Conservation (phyloP, 1,140 invertebrate genomes). For the Mycetomoellerius zeteki region DNA sequence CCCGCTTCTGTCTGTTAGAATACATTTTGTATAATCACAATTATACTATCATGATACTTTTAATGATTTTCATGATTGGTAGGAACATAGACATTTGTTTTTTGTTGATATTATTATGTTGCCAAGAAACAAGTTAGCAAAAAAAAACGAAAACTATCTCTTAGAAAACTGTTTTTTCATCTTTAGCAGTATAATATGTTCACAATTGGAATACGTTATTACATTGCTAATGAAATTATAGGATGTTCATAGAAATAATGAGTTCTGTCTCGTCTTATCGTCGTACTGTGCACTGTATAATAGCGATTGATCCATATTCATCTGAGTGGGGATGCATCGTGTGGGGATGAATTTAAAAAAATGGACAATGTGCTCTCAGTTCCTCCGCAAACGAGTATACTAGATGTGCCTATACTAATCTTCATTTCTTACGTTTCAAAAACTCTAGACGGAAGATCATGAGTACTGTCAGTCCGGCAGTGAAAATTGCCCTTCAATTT, state of each 20-base stretch:
- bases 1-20: background rate
- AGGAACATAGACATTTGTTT: background rate
- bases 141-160: background rate
- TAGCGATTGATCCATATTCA: conserved; percentile 8
- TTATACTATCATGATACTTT: background rate
- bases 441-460: background rate
- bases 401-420: background rate
- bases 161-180: background rate
- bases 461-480: background rate
- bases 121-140: background rate
- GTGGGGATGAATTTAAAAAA: background rate
- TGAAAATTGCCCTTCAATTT: conserved; percentile 16
- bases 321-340: conserved; percentile 4
- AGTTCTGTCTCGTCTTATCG: background rate
- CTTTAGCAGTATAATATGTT: background rate
- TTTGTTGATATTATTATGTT: background rate
- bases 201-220: background rate
- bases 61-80: no score
- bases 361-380: background rate
- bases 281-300: background rate
- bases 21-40: background rate
- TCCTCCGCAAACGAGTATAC: background rate
- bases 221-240: background rate
- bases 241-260: background rate
- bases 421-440: background rate